Conservation (phyloP, 2,797 vertebrate genomes). For the Tiaroga cobitis region DNA sequence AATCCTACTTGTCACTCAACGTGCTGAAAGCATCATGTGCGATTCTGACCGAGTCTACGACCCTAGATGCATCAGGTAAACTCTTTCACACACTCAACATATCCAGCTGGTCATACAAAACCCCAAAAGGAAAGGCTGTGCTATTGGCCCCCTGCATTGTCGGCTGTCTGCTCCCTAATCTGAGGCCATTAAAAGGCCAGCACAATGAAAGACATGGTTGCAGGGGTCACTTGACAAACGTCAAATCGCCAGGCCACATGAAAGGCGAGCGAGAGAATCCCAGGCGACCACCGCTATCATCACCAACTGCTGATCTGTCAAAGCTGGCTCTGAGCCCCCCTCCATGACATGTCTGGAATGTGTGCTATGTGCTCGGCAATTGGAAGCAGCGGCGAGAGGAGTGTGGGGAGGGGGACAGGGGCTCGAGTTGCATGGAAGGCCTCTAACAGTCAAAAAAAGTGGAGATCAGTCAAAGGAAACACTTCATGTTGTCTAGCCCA, state of each 20-base stretch:
- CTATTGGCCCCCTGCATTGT: conserved; percentile 31
- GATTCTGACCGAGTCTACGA: conserved; percentile 25
- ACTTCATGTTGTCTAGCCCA: conserved; percentile 11
- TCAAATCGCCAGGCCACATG: conserved; percentile 51
- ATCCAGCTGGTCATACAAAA: conserved; percentile 35
- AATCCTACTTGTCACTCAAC: conserved; percentile 35
- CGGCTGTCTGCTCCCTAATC: conserved; percentile 45
- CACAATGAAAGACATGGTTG: conserved; percentile 54
- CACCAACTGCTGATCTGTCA: conserved; percentile 54
- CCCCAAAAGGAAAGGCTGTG: neutral
- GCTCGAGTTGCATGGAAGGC: conserved; percentile 12
- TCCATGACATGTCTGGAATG: conserved; percentile 57
- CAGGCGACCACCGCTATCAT: conserved; percentile 54
- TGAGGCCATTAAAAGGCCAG: conserved; percentile 53
- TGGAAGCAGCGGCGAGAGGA: conserved; percentile 51
- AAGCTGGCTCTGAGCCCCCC: conserved; percentile 31
- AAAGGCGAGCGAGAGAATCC: conserved; percentile 56
- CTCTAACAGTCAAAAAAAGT: neutral
- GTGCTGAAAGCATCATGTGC: conserved; percentile 42
- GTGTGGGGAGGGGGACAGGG: neutral
- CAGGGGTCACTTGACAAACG: conserved; percentile 58
- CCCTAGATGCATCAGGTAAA: conserved; percentile 42
- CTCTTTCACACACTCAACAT: conserved; percentile 20
- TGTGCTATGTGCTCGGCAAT: conserved; percentile 49
- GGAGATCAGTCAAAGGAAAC: conserved; percentile 1